Conservation (phyloP, 2,113 vertebrate species). For the Mesocricetus auratus region DNA sequence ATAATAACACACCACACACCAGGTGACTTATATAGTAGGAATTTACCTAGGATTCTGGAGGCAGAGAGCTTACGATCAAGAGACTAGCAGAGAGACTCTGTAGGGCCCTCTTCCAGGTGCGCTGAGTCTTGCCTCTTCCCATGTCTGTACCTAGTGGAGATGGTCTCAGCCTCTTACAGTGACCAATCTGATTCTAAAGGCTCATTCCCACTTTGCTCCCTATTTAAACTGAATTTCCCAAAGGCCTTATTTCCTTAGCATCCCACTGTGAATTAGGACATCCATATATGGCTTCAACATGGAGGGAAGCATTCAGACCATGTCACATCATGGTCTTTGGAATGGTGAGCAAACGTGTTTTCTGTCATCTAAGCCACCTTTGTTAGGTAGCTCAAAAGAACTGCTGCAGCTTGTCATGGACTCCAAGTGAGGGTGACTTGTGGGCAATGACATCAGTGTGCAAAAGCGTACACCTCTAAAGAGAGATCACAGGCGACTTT, state of each 20-base stretch:
- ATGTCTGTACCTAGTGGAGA: not conserved
- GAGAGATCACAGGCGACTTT: not conserved
- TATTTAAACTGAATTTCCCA: not conserved
- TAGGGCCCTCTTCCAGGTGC: not conserved
- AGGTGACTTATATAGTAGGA: no score
- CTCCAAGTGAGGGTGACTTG: not conserved
- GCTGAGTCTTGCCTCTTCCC: not conserved
- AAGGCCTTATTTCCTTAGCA: not conserved
- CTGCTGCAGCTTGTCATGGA: not conserved
- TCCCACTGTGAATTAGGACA: not conserved
- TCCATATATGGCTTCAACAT: no score
- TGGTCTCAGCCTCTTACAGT: not conserved
- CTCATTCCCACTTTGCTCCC: no score
- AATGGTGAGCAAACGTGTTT: not conserved
- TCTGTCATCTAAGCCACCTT: not conserved
- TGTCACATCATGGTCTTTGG: not conserved
- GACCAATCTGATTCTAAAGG: not conserved
- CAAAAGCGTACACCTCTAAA: not conserved
- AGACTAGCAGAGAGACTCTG: no score
- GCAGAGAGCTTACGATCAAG: not conserved
- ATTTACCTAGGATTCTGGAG: not conserved
- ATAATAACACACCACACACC: not conserved
- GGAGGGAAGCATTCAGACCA: not conserved
- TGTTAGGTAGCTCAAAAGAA: not conserved
- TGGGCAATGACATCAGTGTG: no score